phyloP scores from a whole-genome alignment of 2,888 invertebrate species.

The Diadegma fenestrale region DNA sequence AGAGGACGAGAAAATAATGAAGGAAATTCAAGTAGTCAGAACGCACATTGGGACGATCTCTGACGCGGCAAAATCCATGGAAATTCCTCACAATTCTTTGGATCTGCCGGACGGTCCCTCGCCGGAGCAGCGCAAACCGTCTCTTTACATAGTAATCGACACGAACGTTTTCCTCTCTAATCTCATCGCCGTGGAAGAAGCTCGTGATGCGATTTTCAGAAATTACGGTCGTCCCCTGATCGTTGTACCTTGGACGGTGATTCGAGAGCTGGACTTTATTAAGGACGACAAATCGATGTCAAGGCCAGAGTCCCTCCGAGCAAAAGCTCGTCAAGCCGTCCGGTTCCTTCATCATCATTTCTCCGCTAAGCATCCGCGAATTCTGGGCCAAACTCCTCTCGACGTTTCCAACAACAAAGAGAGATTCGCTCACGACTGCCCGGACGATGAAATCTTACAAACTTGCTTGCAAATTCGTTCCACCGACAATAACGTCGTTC shows the following conservation, averaged over 20 bases:
- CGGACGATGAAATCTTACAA: constrained; percentile 85
- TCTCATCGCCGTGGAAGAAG: constrained; percentile 77
- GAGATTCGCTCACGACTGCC: constrained; percentile 78
- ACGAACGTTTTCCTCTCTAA: constrained; percentile 84
- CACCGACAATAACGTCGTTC: constrained; percentile 78
- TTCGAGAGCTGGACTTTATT: constrained; percentile 83
- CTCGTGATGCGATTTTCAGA: constrained; percentile 76
- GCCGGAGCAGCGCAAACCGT: constrained; percentile 9
- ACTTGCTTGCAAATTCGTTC: constrained; percentile 83
- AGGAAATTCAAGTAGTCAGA: constrained; percentile 80
- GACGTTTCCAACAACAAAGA: constrained; percentile 78
- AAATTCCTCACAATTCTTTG: constrained; percentile 71
- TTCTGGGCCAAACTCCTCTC: constrained; percentile 81
- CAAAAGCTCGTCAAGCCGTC: constrained; percentile 80
- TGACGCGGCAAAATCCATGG: constrained; percentile 2
- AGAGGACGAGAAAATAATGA: constrained; percentile 80
- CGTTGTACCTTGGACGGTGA: constrained; percentile 82
- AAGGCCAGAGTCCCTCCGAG: constrained; percentile 72
- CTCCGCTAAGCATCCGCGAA: constrained; percentile 78
- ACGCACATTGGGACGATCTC: constrained; percentile 73
- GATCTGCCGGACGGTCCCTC: constrained; percentile 65
- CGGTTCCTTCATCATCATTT: constrained; percentile 80
- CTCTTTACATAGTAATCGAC: constrained; percentile 82
- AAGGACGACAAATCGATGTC: constrained; percentile 78
- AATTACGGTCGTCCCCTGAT: constrained; percentile 78